These are phyloP conservation scores for Synanthedon andrenaeformis DNA, from an alignment of 2,888 invertebrate species.

Conservation along the genomic window DNA sequence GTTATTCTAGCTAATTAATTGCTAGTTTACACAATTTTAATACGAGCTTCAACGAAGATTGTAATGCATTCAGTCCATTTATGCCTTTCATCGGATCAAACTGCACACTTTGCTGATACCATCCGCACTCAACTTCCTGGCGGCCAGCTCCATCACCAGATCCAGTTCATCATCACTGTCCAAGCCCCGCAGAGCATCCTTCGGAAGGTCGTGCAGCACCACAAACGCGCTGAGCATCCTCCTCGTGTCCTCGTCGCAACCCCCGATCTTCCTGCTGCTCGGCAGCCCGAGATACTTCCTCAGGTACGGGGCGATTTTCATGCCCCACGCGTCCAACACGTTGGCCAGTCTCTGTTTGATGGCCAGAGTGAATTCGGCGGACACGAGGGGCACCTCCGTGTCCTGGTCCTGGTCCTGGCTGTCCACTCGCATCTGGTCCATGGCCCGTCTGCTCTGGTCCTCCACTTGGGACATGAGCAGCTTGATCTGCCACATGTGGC, in stretches of 20 bases:
- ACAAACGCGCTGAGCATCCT: constrained; percentile 65
- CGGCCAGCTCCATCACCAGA: constrained; percentile 23
- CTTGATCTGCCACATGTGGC: constrained; percentile 83
- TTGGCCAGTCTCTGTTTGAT: constrained; percentile 69
- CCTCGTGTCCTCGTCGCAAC: constrained; percentile 36
- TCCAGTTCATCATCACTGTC: constrained; percentile 29
- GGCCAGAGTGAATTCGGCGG: constrained; percentile 72
- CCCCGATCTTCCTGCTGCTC: constrained; percentile 27
- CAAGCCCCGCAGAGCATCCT: constrained; percentile 30
- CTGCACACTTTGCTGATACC: constrained; percentile 24
- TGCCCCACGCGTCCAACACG: constrained; percentile 70
- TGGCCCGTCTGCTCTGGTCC: constrained; percentile 27
- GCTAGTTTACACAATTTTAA: too few relatives aligned
- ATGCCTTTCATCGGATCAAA: constrained; percentile 32
- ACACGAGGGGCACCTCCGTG: constrained; percentile 57
- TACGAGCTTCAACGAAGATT: too few relatives aligned
- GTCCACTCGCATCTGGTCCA: constrained; percentile 40
- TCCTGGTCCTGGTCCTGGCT: constrained; percentile 20
- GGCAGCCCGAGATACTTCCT: constrained; percentile 63
- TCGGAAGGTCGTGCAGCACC: constrained; percentile 71
- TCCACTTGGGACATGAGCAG: constrained; percentile 72
- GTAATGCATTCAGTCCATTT: too few relatives aligned
- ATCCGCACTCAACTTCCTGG: constrained; percentile 20
- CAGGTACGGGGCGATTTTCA: constrained; percentile 45
- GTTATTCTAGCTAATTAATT: too few relatives aligned